Conservation (phyloP, 2,797 vertebrate genomes). For the Acanthiza pusilla region DNA sequence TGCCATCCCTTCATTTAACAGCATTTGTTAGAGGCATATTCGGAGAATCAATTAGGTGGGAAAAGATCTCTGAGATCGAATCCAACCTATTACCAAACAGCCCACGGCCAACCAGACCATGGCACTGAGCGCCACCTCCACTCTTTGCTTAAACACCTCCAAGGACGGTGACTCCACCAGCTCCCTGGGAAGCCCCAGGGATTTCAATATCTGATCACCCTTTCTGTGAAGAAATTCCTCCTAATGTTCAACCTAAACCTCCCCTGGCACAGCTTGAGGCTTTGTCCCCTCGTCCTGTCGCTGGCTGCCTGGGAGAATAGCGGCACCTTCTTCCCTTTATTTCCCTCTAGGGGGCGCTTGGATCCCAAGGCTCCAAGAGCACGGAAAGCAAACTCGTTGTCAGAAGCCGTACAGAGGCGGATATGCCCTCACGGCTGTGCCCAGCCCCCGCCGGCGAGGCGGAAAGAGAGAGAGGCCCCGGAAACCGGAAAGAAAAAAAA, state of each 20-base stretch:
- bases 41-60: background rate
- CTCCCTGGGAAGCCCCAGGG: background rate
- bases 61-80: background rate
- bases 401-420: fast-evolving
- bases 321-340: no score
- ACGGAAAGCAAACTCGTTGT: fast-evolving
- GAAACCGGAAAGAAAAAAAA: background rate
- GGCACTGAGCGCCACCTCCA: background rate
- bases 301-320: fast-evolving
- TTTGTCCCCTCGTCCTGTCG: background rate
- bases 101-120: background rate
- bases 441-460: fast-evolving
- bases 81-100: background rate
- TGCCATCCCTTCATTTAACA: background rate
- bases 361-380: background rate
- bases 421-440: fast-evolving
- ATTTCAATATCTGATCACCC: background rate
- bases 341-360: background rate
- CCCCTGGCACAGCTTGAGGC: fast-evolving
- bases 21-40: background rate
- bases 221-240: background rate
- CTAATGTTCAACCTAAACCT: background rate
- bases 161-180: background rate
- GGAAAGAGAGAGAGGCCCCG: fast-evolving
- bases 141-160: no score